Base-by-base conservation (phyloP, 2,888 invertebrate genomes). In the Acleris literana region DNA sequence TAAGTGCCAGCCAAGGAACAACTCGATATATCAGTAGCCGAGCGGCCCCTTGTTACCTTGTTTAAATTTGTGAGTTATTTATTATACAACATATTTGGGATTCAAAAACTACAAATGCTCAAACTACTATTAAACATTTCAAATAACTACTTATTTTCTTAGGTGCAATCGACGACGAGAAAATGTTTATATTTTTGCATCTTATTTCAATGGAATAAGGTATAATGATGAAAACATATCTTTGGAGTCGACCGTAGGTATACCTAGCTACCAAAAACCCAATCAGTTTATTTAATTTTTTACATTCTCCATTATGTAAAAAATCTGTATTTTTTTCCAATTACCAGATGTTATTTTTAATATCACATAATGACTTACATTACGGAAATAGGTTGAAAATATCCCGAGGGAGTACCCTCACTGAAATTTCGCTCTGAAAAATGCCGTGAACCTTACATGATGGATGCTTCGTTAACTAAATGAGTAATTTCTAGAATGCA, bases 401-500 rank as follows among this genome's bases (percentile, higher is more conserved):
- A 52, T 44, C 66, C 65, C 55, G 61, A 17, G 61, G 62, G 62
- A 66, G 22, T 52, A 20, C 25, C 33, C 52, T 17, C 44, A 6
- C 46, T 61, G 60, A 22, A 56, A 65, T 51, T 55, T 56, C 17
- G 11, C 60, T 43, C n/a, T 49, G 55, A 49, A 61, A 61, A 44
- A 55, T 54, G 60, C 55, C 20, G 60, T 17, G 57, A 46, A 13
- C 49, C 39, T 59, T 55, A 39, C 22, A n/a, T 61, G 61, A 57
- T 66, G 55, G 64, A 65, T 56, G 60, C 44, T 52, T 22, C 51
- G 54, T 44, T 65, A 60, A 44, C 43, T 55, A 55, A 65, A 55
- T 60, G 43, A 59, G 33, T 22, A 48, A 64, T 60, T 54, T 17
- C 33, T 48, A 58, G 33, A 53, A 52, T 20, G n/a, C n/a, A n/a